Evolutionary conservation across 2,797 vertebrate genomes (phyloP).

Genomic region (Chiloscyllium punctatum): DNA sequence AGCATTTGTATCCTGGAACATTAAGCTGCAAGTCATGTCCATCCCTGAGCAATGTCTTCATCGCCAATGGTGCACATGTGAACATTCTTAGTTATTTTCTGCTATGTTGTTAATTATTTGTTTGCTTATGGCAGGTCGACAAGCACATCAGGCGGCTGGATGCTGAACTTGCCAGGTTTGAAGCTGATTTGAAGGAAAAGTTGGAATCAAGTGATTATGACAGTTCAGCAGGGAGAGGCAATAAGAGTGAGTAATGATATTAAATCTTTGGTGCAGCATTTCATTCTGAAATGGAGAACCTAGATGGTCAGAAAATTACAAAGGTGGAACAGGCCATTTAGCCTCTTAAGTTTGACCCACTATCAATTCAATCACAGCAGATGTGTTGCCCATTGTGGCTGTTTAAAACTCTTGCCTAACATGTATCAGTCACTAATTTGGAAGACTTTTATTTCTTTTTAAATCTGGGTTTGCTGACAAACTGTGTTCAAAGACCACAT

Average conservation of each 20-base stretch:
- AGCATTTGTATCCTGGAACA: no score
- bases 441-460: neutral
- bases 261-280: neutral
- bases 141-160: slow-evolving; percentile 94
- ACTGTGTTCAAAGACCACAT: neutral
- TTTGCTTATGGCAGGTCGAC: slow-evolving; percentile 69
- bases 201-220: slow-evolving; percentile 84
- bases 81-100: neutral
- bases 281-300: neutral
- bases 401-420: neutral
- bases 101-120: neutral
- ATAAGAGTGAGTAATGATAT: slow-evolving; percentile 73
- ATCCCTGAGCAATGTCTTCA: neutral
- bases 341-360: neutral
- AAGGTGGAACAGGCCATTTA: neutral
- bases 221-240: slow-evolving; percentile 61
- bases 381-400: neutral
- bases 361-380: neutral
- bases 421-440: neutral
- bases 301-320: neutral
- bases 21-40: no score
- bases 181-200: slow-evolving; percentile 96
- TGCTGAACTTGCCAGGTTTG: slow-evolving; percentile 87
- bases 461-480: neutral
- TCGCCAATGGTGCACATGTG: neutral